Evolutionary conservation across 1,140 invertebrate genomes (phyloP), one percentile per base, ranked within the genome.

Genomic region (Drosophila novamexicana): DNA sequence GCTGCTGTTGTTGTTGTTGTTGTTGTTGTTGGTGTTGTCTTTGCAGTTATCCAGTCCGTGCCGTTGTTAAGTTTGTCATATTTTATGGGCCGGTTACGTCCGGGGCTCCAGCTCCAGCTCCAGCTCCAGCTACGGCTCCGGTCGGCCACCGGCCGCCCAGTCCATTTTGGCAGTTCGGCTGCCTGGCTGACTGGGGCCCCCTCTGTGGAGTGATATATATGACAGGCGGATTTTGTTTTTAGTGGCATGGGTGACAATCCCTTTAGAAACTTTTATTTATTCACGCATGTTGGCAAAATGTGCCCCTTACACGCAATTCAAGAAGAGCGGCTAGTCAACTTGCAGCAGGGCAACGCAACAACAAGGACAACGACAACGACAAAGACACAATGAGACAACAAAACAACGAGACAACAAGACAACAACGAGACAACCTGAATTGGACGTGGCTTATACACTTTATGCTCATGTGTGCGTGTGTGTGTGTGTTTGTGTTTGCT

Each of bases 161-260:
- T 53, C 14, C 32, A 37, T 37, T 53, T 53, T 14, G 50, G 50
- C 50, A 53, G 50, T 9, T 36, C n/a, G 12, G 32, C 29, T 52
- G 49, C 49, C 49, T 9, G 14, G 36, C 32, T 18, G 57, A 37
- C 34, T 50, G 45, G 52, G 49, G 36, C 57, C 66, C 54, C 67
- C 32, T 65, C 68, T 75, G 67, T 62, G 68, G 70, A 75, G 82
- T 85, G 82, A 85, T 85, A 85, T 85, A 81, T 85, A 86, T 85
- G 82, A 86, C 81, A 84, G 82, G 79, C 81, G 74, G 69, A 85
- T 85, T 84, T 84, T 84, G 81, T 84, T 84, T 69, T 85, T 85
- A 79, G 70, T 85, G 81, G 81, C 81, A 85, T 85, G 81, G 82
- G 78, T 86, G 81, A 85, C 81, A 85, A 85, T 85, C 75, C 81